Evolutionary conservation across 2,797 vertebrate species (phyloP).

Genomic region (Rachycentron canadum): DNA sequence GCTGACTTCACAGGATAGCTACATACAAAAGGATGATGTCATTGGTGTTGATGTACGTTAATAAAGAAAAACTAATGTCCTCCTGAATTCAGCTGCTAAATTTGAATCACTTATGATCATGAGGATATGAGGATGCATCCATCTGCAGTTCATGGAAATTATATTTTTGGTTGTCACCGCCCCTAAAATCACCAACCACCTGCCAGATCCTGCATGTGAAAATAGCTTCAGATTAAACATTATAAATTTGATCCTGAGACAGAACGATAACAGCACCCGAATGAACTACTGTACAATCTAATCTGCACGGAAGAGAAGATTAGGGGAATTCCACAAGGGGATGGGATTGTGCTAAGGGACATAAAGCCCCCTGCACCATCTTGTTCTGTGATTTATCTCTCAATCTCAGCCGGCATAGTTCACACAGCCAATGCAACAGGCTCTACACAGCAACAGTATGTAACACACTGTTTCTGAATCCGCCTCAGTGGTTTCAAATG

Average conservation of each 20-base stretch:
- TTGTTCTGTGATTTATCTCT: slow-evolving; percentile 77
- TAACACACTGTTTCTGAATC: slow-evolving; percentile 12
- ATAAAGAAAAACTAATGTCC: slow-evolving; percentile 44
- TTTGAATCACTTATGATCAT: slow-evolving; percentile 1
- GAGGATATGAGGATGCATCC: neutral
- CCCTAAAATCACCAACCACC: slow-evolving; percentile 62
- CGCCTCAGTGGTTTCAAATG: neutral
- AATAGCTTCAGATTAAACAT: slow-evolving; percentile 78
- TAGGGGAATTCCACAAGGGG: slow-evolving; percentile 82
- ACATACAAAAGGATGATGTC: slow-evolving; percentile 72
- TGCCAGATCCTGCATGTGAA: slow-evolving; percentile 64
- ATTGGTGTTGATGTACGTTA: slow-evolving; percentile 58
- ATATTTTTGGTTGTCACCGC: slow-evolving; percentile 26
- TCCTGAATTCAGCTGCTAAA: slow-evolving; percentile 11
- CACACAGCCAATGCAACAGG: slow-evolving; percentile 55
- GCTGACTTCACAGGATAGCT: slow-evolving; percentile 70
- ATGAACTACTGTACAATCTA: slow-evolving; percentile 78
- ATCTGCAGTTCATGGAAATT: slow-evolving; percentile 9
- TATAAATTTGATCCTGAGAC: slow-evolving; percentile 66
- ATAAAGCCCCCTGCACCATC: slow-evolving; percentile 73
- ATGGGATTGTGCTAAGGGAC: slow-evolving; percentile 76
- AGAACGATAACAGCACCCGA: slow-evolving; percentile 69
- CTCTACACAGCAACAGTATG: slow-evolving; percentile 15
- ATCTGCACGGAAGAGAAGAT: slow-evolving; percentile 81
- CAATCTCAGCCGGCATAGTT: slow-evolving; percentile 61